Evolutionary conservation across 2,797 vertebrate species (phyloP).

Genomic region (Gallinago nigripennis): DNA sequence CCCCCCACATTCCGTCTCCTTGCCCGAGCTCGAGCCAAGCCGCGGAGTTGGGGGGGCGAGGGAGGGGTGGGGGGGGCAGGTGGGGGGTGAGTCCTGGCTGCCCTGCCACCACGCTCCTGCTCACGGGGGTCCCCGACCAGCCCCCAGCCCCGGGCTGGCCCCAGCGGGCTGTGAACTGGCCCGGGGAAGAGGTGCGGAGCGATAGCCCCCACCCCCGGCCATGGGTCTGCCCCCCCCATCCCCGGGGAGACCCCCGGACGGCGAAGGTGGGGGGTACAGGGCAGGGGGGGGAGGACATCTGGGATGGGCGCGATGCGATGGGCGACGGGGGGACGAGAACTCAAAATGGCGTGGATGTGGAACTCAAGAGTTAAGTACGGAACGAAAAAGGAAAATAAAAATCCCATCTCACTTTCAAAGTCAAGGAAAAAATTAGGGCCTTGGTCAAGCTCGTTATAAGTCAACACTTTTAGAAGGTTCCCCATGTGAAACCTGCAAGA

Average conservation of each 20-base stretch:
- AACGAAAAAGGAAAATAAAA: constrained; percentile 71
- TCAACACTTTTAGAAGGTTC: constrained; percentile 97
- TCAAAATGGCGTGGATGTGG: constrained; percentile 57
- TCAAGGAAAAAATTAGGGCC: constrained; percentile 98
- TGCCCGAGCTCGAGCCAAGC: not conserved
- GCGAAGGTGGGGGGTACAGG: not conserved
- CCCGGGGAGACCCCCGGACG: not conserved
- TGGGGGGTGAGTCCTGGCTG: constrained; percentile 12
- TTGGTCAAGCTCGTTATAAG: constrained; percentile 96
- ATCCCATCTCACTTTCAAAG: constrained; percentile 96
- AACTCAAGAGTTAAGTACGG: constrained; percentile 65
- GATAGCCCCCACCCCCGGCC: not conserved
- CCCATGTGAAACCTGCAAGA: constrained; percentile 97
- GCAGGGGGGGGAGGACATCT: not conserved
- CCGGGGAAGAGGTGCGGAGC: not conserved
- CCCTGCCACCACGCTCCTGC: constrained; percentile 2
- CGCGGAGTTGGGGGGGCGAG: not conserved
- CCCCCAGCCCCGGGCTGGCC: not conserved
- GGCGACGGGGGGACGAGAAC: constrained; percentile 25
- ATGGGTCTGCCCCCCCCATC: not conserved
- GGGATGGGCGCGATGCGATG: constrained; percentile 47
- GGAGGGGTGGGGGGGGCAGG: not conserved
- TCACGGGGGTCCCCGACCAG: not conserved
- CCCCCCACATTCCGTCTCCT: not conserved
- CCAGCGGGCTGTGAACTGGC: not conserved